These are phyloP conservation scores for Ameiurus melas DNA, from an alignment of 2,113 vertebrate species.

Conservation along the genomic window DNA sequence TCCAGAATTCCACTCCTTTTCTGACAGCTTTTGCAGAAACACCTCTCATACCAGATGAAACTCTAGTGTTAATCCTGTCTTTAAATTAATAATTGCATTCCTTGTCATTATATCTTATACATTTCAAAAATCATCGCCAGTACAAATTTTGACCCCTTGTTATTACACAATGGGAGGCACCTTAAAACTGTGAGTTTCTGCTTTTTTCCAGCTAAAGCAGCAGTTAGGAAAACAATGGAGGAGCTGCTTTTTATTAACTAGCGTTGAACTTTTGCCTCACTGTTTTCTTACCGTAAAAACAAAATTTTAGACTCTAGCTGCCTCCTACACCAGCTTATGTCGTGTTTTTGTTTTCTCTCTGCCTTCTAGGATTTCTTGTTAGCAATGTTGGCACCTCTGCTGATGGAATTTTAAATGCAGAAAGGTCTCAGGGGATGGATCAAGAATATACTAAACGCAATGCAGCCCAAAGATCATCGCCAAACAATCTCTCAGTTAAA, in stretches of 20 bases:
- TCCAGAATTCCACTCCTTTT: not conserved
- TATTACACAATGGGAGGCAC: not conserved
- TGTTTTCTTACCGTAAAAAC: not conserved
- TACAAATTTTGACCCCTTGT: not conserved
- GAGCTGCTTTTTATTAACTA: not conserved
- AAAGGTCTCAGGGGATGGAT: not conserved
- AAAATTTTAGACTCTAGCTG: too few species aligned
- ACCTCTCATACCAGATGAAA: not conserved
- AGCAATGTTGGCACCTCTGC: not conserved
- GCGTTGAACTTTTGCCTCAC: not conserved
- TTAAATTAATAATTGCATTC: not conserved
- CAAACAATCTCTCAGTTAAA: not conserved
- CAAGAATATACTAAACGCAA: not conserved
- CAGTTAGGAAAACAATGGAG: not conserved
- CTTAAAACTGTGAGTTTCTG: too few species aligned
- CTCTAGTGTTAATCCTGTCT: not conserved
- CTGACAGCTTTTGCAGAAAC: not conserved
- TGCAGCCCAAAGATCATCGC: not conserved
- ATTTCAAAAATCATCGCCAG: not conserved
- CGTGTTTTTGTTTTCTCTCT: not conserved
- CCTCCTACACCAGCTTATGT: not conserved
- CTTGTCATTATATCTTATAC: not conserved
- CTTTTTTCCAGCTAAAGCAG: not conserved
- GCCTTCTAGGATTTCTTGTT: not conserved
- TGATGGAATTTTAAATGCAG: constrained; percentile 4